Evolutionary conservation across 2,888 invertebrate genomes (phyloP).

Genomic region (Atrina japonica): DNA sequence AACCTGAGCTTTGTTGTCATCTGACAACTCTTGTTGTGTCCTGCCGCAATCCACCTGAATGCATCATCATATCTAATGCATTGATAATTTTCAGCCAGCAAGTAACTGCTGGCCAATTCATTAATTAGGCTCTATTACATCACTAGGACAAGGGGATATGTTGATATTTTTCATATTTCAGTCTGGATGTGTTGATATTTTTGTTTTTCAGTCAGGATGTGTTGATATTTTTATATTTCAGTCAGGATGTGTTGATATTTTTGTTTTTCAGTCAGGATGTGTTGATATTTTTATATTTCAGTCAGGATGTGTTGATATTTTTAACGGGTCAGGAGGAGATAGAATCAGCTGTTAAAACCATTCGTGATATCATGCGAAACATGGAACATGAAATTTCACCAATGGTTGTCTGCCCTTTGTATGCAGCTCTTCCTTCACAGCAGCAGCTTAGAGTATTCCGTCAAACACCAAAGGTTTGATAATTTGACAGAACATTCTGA

Average conservation of each 20-base stretch:
- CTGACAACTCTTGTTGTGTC: too few relatives aligned
- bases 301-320: conserved; percentile 94
- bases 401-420: conserved; percentile 87
- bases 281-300: conserved; percentile 93
- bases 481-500: too few relatives aligned
- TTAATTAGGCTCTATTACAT: too few relatives aligned
- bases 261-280: conserved; percentile 83
- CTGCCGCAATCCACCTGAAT: too few relatives aligned
- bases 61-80: too few relatives aligned
- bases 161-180: too few relatives aligned
- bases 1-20: neutral
- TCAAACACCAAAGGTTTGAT: conserved; percentile 77
- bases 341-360: conserved; percentile 83
- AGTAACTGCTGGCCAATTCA: too few relatives aligned
- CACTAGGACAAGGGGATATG: too few relatives aligned
- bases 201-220: too few relatives aligned
- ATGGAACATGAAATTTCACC: conserved; percentile 83
- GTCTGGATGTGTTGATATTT: too few relatives aligned
- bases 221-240: neutral
- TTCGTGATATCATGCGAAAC: conserved; percentile 84
- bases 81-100: too few relatives aligned
- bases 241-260: too few relatives aligned
- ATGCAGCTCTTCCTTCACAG: conserved; percentile 82
- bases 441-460: conserved; percentile 82
- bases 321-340: conserved; percentile 98